Base-by-base conservation (phyloP, 2,888 invertebrate genomes). In the Argyresthia goedartella region DNA sequence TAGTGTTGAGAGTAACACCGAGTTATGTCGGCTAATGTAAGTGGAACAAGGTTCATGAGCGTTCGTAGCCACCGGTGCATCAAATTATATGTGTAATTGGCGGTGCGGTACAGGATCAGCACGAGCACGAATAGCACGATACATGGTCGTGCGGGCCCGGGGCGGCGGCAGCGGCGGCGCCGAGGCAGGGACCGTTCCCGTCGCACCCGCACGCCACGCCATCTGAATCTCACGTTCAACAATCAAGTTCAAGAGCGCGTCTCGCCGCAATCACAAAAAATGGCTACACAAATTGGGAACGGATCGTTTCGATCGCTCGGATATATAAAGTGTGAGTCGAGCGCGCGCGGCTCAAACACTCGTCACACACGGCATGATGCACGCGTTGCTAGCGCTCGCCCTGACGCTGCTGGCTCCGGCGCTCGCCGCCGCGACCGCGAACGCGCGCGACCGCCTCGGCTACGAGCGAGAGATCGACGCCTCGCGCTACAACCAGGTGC, bases 31-130 rank as follows among this genome's bases (percentile, higher is more conserved):
- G 67, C 64, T 75, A 76, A 74, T 73, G 68, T 74, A 82, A 81
- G 76, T 85, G 66, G 85, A 77, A 79, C 84, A 79, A 86, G 84
- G 85, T 82, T 82, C 81, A 79, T 73, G 72, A 74, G 68, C 76
- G 76, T 76, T 71, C 71, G 73, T 67, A 73, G 63, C 63, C 70
- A 70, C 63, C 62, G 64, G 67, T 72, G 72, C 73, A 76, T 73
- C 72, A 72, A 74, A 74, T 71, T 66, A 72, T 66, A 72, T 58
- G 60, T 67, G 65, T 72, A 69, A 71, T 71, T 67, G 66, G n/a
- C 67, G 65, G 57, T 60, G 59, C 62, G 55, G 51, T 58, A 60
- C 58, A 56, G 61, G 57, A 47, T 36, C 35, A 14, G 59, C 53
- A 53, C 55, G 60, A 58, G 25, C 25, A 25, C 25, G 25, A 53